A percentile compares a stretch with the other conserved stretches of the same genome.
Conservation (phyloP, 2,888 invertebrate species). For the Drosophila emarginata region DNA sequence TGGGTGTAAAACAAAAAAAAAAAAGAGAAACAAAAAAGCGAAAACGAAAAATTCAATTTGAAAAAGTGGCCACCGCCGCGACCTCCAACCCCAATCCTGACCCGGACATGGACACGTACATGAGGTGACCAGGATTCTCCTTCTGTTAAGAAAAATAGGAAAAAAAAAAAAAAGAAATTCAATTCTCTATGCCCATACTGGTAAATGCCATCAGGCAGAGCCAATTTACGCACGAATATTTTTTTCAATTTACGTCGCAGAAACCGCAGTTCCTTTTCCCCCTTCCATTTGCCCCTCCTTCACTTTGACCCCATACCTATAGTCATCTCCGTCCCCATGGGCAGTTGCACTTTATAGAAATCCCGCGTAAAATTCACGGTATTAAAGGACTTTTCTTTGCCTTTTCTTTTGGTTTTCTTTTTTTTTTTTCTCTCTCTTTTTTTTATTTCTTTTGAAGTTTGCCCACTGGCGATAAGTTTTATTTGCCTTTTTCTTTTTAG, state of each 20-base stretch:
- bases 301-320: background rate
- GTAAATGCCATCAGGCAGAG: constrained; percentile 43
- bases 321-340: background rate
- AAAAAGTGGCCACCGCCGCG: constrained; percentile 61
- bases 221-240: constrained; percentile 78
- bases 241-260: constrained; percentile 65
- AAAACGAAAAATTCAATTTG: constrained; percentile 69
- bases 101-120: constrained; percentile 11
- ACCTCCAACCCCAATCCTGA: background rate
- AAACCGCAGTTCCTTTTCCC: constrained; percentile 57
- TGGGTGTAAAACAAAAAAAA: constrained; percentile 8
- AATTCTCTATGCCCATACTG: constrained; percentile 46
- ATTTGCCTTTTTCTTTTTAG: constrained; percentile 63
- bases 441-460: constrained; percentile 75
- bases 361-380: constrained; percentile 74
- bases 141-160: constrained; percentile 32
- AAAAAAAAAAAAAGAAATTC: too few species aligned
- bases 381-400: constrained; percentile 71
- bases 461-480: constrained; percentile 60
- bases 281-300: background rate
- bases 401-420: constrained; percentile 35
- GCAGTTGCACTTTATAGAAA: constrained; percentile 66
- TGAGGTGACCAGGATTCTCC: constrained; percentile 58
- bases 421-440: constrained; percentile 31
- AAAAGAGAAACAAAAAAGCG: background rate